Percentiles rank a stretch among this genome's conserved stretches.
phyloP scores from a whole-genome alignment of 2,888 invertebrate species.

The Gortyna flavago region DNA sequence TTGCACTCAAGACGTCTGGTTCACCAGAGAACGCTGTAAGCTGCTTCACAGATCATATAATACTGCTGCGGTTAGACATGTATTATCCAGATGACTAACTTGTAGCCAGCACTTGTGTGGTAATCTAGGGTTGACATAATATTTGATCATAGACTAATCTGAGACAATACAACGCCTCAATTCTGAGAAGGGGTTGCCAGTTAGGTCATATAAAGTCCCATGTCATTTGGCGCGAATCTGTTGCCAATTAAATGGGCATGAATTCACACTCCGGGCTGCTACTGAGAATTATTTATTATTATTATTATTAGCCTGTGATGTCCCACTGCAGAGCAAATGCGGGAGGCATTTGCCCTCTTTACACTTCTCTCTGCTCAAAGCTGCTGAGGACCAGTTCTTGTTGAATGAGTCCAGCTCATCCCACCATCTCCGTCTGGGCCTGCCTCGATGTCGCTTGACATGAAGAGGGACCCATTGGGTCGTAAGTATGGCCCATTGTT shows the following conservation, averaged over 20 bases:
- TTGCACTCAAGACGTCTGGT: slow-evolving; percentile 28
- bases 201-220: neutral
- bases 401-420: too few relatives aligned
- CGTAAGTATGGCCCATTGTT: too few relatives aligned
- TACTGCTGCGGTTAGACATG: neutral
- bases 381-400: too few relatives aligned
- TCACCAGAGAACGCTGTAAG: neutral
- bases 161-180: neutral
- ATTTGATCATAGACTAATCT: neutral
- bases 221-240: neutral
- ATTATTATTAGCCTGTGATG: too few relatives aligned
- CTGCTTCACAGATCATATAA: too few relatives aligned
- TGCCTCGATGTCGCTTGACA: too few relatives aligned
- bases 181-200: neutral
- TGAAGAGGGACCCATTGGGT: too few relatives aligned
- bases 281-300: neutral
- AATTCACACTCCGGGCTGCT: neutral
- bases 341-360: too few relatives aligned
- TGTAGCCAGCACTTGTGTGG: neutral
- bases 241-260: neutral
- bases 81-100: neutral
- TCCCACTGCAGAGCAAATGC: too few relatives aligned
- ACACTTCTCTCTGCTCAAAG: too few relatives aligned
- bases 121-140: neutral
- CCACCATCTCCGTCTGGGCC: too few relatives aligned